Base-by-base conservation (phyloP, 2,113 vertebrate genomes). In the Orientallactaga bullata region DNA sequence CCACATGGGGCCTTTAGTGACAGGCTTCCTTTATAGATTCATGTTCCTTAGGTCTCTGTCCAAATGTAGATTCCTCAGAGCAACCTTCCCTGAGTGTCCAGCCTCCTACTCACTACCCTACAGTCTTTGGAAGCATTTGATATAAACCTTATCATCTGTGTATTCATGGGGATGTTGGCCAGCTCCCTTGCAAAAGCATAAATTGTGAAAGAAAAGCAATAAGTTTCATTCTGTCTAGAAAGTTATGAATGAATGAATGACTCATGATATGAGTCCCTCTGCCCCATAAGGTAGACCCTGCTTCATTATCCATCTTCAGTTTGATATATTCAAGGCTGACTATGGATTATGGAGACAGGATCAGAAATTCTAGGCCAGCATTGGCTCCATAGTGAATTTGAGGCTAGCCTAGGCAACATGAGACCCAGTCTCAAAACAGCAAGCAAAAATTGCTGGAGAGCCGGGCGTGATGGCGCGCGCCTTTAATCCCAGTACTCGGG, bases 241-340 rank as follows among this genome's bases (percentile, higher is more conserved):
- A 69, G n/a, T 28, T n/a, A 21, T 2, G 69, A 39, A 4, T 23
- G 55, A 61, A 35, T 5, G 55, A 17, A n/a, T 9, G 42, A 47
- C 42, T 47, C 42, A 47, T 47, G 42, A 47, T 47, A 47, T 47
- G 42, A 47, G 42, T 65, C 51, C 61, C n/a, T 76, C 78, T 60
- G n/a, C n/a, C 60, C 2, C 2, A 60, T 8, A 7, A 13, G 5
- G 42, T 47, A 8, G 42, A 47, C 42, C 42, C 42, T 0, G 0
- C 32, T 51, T 85, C 88, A 66, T 85, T 63, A 35, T 78, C 7
- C 16, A 60, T 66, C 26, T 26, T 65, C 3, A 3, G 2, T 47
- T 47, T 47, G 42, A 47, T 8, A 47, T 47, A 8, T 47, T 47
- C 42, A 47, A 47, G 42, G 42, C 42, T 47, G 42, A 8, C 5